Conservation (phyloP, 2,113 vertebrate genomes). For the Dipodomys stephensi region DNA sequence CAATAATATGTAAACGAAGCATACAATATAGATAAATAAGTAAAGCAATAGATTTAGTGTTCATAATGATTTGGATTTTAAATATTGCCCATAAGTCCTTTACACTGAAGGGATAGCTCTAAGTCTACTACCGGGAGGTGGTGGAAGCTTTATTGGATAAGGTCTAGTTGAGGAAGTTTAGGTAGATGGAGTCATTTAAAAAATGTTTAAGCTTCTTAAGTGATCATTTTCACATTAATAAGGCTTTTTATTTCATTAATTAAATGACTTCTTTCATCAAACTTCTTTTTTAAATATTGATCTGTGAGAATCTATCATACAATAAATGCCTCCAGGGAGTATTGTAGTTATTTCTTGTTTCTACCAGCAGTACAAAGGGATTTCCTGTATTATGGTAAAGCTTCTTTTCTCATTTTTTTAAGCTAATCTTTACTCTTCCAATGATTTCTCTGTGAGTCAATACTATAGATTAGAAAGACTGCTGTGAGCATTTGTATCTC, state of each 20-base stretch:
- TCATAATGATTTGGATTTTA: background rate
- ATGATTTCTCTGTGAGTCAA: constrained; percentile 45
- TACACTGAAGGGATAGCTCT: background rate
- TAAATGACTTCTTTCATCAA: background rate
- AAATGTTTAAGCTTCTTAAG: background rate
- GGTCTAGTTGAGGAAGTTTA: background rate
- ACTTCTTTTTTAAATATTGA: constrained; percentile 7
- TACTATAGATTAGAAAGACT: constrained; percentile 20
- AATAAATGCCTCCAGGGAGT: background rate
- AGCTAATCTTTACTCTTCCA: constrained; percentile 45
- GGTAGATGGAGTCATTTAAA: background rate
- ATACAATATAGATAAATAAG: background rate
- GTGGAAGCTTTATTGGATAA: background rate
- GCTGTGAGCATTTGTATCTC: constrained; percentile 24
- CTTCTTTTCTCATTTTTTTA: background rate
- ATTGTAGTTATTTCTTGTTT: background rate
- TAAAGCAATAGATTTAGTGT: background rate
- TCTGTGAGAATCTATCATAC: background rate
- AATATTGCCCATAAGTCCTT: background rate
- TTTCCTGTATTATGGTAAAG: background rate
- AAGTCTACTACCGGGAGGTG: background rate
- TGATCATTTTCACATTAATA: background rate
- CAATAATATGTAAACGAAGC: background rate
- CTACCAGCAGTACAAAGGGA: background rate
- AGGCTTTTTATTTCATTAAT: background rate